Evolutionary conservation across 2,797 vertebrate species (phyloP).

Genomic region (Gymnocypris eckloni): DNA sequence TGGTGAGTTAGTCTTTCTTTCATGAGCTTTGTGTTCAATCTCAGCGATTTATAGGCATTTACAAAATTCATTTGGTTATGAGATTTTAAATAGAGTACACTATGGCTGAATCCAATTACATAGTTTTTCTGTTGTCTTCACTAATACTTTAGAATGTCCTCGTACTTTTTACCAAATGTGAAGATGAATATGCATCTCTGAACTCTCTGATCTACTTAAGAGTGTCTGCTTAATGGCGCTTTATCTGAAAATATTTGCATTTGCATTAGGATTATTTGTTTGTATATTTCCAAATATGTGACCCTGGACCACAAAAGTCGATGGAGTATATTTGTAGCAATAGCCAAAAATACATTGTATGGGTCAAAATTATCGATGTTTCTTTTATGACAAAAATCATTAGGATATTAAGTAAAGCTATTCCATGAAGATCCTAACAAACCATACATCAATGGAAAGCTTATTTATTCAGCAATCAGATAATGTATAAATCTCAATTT

Average conservation of each 20-base stretch:
- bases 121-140: background rate
- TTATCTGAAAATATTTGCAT: background rate
- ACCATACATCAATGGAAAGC: too few species aligned
- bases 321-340: too few species aligned
- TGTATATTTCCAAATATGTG: background rate
- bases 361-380: too few species aligned
- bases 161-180: background rate
- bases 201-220: background rate
- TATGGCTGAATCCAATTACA: background rate
- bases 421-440: too few species aligned
- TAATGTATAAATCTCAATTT: too few species aligned
- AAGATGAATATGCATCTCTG: background rate
- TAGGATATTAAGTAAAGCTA: too few species aligned
- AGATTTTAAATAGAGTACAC: slow-evolving; percentile 42
- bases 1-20: background rate
- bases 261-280: background rate
- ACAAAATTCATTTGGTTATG: slow-evolving; percentile 46
- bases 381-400: too few species aligned
- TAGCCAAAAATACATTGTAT: too few species aligned
- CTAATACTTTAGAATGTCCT: background rate
- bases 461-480: too few species aligned
- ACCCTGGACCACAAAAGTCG: too few species aligned
- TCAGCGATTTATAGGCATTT: background rate
- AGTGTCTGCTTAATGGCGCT: background rate
- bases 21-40: slow-evolving; percentile 9